A percentile compares a stretch with the other conserved stretches of the same genome.
Conservation (phyloP, 2,113 vertebrate genomes). For the Canis aureus region DNA sequence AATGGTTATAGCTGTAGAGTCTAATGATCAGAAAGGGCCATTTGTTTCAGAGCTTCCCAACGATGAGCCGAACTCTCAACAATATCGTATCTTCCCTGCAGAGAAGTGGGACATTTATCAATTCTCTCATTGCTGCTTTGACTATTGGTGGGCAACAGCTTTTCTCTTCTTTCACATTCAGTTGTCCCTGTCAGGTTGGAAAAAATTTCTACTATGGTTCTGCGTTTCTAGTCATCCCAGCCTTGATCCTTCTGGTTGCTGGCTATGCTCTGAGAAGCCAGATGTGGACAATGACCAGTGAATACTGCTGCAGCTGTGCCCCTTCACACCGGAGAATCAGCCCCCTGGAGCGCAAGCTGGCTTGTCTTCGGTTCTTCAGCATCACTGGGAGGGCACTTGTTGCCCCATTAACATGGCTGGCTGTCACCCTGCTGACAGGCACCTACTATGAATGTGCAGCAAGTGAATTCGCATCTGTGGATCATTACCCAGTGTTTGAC, state of each 20-base stretch:
- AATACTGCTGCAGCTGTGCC: constrained; percentile 74
- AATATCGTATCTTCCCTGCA: constrained; percentile 84
- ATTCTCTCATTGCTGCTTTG: constrained; percentile 85
- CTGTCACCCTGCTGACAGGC: constrained; percentile 87
- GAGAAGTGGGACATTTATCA: constrained; percentile 82
- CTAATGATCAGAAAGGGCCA: constrained; percentile 64
- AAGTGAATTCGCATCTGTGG: constrained; percentile 82
- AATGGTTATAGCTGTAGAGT: constrained; percentile 52
- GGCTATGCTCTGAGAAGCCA: constrained; percentile 87
- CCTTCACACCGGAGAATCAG: not conserved
- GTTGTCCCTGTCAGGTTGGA: constrained; percentile 87
- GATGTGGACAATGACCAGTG: constrained; percentile 85
- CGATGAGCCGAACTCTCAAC: constrained; percentile 35
- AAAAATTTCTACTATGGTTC: constrained; percentile 88
- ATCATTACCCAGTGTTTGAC: constrained; percentile 74
- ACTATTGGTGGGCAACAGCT: constrained; percentile 87
- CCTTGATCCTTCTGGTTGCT: constrained; percentile 87
- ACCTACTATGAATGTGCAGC: constrained; percentile 87
- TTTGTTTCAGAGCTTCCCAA: constrained; percentile 1
- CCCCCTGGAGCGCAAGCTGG: constrained; percentile 82
- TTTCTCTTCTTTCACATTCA: constrained; percentile 87
- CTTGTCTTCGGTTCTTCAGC: constrained; percentile 84
- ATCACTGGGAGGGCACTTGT: constrained; percentile 87
- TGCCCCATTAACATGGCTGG: constrained; percentile 88
- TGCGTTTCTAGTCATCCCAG: constrained; percentile 87